These are phyloP conservation scores for Plectropomus leopardus DNA, from an alignment of 2,113 vertebrate genomes.

Conservation along the genomic window DNA sequence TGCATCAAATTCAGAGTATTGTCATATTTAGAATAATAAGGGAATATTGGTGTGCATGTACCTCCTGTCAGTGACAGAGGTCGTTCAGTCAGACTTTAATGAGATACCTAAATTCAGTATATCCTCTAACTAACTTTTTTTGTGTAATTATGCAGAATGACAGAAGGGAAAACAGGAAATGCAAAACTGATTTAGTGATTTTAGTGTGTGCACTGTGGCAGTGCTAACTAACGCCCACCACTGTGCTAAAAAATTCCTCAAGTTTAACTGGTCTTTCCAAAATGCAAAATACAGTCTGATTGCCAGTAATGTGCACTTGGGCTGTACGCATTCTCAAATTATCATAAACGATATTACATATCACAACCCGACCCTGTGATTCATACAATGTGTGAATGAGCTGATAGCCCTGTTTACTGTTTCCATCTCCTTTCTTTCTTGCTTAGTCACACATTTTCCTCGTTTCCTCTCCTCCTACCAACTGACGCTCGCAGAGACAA, in stretches of 20 bases:
- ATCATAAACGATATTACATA: constrained; percentile 12
- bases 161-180: neutral
- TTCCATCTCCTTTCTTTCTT: constrained; percentile 13
- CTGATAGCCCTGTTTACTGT: constrained; percentile 34
- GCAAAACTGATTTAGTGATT: neutral
- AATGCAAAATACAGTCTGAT: neutral
- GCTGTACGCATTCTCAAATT: constrained; percentile 9
- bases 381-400: constrained; percentile 39
- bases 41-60: too few species aligned
- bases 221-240: neutral
- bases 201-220: neutral
- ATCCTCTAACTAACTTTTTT: neutral
- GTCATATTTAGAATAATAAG: too few species aligned
- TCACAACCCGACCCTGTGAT: constrained; percentile 10
- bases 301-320: neutral
- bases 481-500: constrained; percentile 19
- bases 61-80: neutral
- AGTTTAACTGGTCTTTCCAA: neutral
- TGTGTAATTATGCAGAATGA: constrained; percentile 1
- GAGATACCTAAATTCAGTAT: neutral
- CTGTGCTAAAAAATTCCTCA: neutral
- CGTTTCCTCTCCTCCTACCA: constrained; percentile 44
- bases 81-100: neutral
- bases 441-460: constrained; percentile 48
- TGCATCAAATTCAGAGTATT: too few species aligned